Percentiles rank a stretch among this genome's conserved stretches.
phyloP scores from a whole-genome alignment of 2,888 invertebrate genomes.

The Teleiodes luculella region DNA sequence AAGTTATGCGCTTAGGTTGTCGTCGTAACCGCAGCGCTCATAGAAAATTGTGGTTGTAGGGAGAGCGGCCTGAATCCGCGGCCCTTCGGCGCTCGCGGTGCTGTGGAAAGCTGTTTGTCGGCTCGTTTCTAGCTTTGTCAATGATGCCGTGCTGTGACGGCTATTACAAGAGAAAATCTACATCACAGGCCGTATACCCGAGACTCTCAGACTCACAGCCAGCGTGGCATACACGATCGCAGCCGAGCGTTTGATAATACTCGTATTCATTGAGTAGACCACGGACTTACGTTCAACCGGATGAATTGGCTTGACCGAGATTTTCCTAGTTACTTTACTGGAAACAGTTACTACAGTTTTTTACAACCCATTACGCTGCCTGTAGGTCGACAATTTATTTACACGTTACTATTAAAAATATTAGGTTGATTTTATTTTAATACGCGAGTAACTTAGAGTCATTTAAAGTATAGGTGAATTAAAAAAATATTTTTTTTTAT shows the following conservation, averaged over 20 bases:
- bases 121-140: constrained; percentile 5
- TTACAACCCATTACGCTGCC: background rate
- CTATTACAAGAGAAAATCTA: background rate
- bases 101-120: constrained; percentile 36
- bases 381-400: no score
- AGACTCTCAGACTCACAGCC: no score
- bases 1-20: background rate
- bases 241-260: no score
- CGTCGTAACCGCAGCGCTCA: background rate
- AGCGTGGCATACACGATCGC: no score
- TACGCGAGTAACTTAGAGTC: no score
- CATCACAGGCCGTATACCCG: no score
- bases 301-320: background rate
- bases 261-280: no score
- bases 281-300: background rate
- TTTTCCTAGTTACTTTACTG: background rate
- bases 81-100: constrained; percentile 13
- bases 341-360: background rate
- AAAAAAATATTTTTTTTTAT: no score
- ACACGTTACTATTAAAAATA: no score
- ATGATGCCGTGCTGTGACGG: background rate
- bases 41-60: background rate
- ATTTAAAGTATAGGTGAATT: no score
- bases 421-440: no score
- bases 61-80: constrained; percentile 3